Percentiles rank a stretch among this genome's conserved stretches.
Conservation (phyloP, 2,113 vertebrate species). For the Eudyptes chrysolophus region DNA sequence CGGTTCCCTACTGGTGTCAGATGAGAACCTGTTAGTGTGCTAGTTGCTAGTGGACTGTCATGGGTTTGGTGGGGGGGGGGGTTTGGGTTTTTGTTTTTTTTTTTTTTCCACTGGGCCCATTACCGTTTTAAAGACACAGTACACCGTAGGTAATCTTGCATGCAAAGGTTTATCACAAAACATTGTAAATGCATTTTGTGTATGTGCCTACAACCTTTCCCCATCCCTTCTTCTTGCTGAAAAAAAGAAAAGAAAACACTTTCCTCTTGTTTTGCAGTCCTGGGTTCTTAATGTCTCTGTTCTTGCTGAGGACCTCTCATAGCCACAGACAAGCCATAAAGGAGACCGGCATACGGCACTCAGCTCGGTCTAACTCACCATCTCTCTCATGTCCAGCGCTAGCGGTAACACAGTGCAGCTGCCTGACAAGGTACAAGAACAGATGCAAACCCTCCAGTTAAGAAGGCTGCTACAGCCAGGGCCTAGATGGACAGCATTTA, state of each 20-base stretch:
- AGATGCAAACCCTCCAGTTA: neutral
- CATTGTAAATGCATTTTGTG: neutral
- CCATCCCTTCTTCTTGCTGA: neutral
- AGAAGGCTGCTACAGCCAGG: neutral
- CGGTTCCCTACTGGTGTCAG: slow-evolving; percentile 85
- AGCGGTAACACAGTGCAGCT: neutral
- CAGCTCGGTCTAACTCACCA: accelerated
- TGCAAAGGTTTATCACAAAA: slow-evolving; percentile 21
- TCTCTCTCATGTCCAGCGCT: accelerated
- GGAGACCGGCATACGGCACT: accelerated
- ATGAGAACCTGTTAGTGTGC: slow-evolving; percentile 89
- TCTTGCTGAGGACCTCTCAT: neutral
- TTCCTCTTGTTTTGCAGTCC: neutral
- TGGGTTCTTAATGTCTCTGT: neutral
- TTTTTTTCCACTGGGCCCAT: slow-evolving; percentile 58
- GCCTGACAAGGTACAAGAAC: neutral
- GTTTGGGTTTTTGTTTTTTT: neutral
- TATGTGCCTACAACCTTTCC: neutral
- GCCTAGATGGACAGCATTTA: neutral
- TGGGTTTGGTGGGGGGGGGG: neutral
- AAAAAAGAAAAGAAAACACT: neutral
- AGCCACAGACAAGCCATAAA: neutral
- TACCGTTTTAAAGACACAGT: slow-evolving; percentile 76
- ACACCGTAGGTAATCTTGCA: neutral
- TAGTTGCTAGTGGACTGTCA: slow-evolving; percentile 81